phyloP scores from a whole-genome alignment of 2,113 vertebrate genomes.

The Leucosticte australis region DNA sequence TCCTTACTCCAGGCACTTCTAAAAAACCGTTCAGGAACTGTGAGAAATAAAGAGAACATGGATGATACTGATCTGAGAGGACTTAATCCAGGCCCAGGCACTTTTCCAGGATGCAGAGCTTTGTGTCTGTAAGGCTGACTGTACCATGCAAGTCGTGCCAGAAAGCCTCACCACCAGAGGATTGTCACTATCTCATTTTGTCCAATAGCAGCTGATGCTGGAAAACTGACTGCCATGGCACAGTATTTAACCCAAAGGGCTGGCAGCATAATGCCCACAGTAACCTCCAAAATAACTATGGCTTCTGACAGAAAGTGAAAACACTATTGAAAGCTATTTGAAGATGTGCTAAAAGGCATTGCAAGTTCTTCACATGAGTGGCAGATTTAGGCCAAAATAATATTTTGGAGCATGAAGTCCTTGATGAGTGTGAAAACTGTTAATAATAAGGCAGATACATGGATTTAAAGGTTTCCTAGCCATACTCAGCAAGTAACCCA shows the following conservation, averaged over 20 bases:
- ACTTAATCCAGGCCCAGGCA: not conserved
- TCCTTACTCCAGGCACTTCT: not conserved
- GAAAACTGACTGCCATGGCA: not conserved
- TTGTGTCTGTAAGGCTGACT: not conserved
- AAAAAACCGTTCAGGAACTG: not conserved
- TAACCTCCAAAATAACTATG: not conserved
- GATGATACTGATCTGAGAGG: not conserved
- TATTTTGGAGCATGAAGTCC: not conserved
- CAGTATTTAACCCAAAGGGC: not conserved
- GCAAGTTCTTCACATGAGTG: not conserved
- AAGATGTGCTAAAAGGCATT: not conserved
- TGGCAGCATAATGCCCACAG: not conserved
- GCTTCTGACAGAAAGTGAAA: not conserved
- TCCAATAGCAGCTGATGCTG: not conserved
- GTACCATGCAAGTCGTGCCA: rapidly evolving
- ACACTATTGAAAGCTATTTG: not conserved
- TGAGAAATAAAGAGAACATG: not conserved
- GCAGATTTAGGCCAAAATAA: slow-evolving; percentile 12
- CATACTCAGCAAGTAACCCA: not conserved
- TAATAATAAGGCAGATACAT: not conserved
- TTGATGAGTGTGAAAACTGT: not conserved
- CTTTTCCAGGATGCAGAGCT: not conserved
- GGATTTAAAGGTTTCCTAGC: not conserved
- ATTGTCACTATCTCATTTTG: not conserved
- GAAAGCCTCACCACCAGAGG: not conserved